Percentiles rank a stretch among this genome's conserved stretches.
Conservation (phyloP, 37 sponge, comb jelly and placozoan genomes). For the Bolinopsis microptera region DNA sequence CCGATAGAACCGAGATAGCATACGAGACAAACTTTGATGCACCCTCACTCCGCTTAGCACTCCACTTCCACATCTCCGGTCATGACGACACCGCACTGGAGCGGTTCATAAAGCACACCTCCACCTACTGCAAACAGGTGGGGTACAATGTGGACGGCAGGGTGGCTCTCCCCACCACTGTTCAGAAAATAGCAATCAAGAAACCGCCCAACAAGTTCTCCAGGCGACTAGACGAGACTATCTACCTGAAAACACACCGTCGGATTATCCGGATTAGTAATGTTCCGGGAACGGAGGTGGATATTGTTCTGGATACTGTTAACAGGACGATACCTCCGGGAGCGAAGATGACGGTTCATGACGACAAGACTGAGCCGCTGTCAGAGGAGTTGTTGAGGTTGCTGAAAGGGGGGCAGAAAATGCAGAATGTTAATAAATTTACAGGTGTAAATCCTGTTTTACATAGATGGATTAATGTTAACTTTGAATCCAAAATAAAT, state of each 20-base stretch:
- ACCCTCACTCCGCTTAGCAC: slow-evolving; percentile 2
- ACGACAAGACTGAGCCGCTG: slow-evolving; percentile 78
- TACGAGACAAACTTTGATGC: slow-evolving; percentile 53
- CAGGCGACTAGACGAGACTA: slow-evolving; percentile 38
- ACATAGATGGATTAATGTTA: slow-evolving; percentile 62
- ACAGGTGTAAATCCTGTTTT: slow-evolving; percentile 67
- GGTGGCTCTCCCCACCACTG: slow-evolving; percentile 56
- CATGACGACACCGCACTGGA: slow-evolving; percentile 38
- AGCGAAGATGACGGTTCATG: slow-evolving; percentile 19
- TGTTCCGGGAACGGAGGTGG: slow-evolving; percentile 64
- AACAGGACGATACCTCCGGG: slow-evolving; percentile 2
- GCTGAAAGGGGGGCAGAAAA: slow-evolving; percentile 85
- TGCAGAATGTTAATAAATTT: slow-evolving; percentile 77
- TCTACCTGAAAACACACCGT: slow-evolving; percentile 62
- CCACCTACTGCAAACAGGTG: slow-evolving; percentile 46
- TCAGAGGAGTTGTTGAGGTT: slow-evolving; percentile 78
- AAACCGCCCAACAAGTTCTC: slow-evolving; percentile 50
- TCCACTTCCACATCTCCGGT: slow-evolving; percentile 46
- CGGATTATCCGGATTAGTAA: slow-evolving; percentile 34
- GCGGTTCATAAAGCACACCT: slow-evolving; percentile 51
- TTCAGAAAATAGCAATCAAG: slow-evolving; percentile 40
- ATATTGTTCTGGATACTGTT: neutral
- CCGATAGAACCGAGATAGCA: slow-evolving; percentile 32
- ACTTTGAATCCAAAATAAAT: neutral
- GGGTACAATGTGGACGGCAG: slow-evolving; percentile 40